phyloP scores from a whole-genome alignment of 2,888 invertebrate species.

The Oeneis ivallda region DNA sequence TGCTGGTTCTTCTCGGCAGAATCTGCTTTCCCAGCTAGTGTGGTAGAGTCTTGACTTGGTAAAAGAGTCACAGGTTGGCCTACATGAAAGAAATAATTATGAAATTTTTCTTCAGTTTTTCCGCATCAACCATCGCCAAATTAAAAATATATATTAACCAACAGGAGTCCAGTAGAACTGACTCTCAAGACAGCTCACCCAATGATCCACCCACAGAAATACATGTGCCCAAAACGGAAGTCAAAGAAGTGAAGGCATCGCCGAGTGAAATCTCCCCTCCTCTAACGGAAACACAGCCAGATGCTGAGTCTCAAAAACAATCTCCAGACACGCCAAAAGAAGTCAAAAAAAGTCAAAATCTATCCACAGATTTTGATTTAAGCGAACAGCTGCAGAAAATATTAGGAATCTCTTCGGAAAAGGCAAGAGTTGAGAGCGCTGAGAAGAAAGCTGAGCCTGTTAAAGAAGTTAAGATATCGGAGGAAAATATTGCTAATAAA shows the following conservation, averaged over 20 bases:
- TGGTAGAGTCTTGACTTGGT: no score
- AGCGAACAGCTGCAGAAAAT: conserved; percentile 78
- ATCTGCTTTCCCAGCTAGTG: no score
- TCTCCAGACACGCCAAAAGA: conserved; percentile 74
- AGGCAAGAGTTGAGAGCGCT: conserved; percentile 60
- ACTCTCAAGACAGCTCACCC: conserved; percentile 53
- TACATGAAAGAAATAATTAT: no score
- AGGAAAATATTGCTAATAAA: conserved; percentile 58
- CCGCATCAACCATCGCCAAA: no score
- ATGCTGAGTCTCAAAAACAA: conserved; percentile 67
- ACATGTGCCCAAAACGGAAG: conserved; percentile 63
- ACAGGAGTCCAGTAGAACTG: conserved; percentile 59
- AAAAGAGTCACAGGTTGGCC: no score
- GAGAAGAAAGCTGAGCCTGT: conserved; percentile 66
- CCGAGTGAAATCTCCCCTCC: conserved; percentile 77
- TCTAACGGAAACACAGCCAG: conserved; percentile 61
- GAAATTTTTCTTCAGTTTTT: no score
- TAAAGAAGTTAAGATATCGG: conserved; percentile 71
- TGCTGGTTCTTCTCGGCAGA: no score
- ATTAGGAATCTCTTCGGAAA: conserved; percentile 74
- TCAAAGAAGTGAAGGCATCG: conserved; percentile 67
- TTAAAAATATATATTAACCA: conserved; percentile 32
- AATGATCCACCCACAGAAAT: conserved; percentile 73
- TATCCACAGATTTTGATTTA: conserved; percentile 76
- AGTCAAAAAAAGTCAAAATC: conserved; percentile 75